A percentile compares a stretch with the other conserved stretches of the same genome.
Evolutionary conservation across 2,113 vertebrate genomes (phyloP).

Genomic region (Heterocephalus glaber): DNA sequence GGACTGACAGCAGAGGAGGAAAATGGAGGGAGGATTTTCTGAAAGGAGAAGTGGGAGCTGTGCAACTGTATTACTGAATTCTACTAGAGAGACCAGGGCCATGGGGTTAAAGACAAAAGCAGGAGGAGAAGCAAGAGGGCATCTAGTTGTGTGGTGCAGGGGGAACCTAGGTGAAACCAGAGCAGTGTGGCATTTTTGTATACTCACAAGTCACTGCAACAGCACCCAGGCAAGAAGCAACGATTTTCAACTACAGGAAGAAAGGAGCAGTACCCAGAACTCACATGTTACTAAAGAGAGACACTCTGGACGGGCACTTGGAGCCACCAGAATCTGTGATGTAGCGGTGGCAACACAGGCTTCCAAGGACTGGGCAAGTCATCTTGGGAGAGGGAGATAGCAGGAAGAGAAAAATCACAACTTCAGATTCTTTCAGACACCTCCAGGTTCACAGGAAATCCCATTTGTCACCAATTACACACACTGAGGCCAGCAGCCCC

Average conservation of each 20-base stretch:
- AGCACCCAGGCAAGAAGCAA: background rate
- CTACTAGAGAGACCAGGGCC: background rate
- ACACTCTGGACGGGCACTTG: too few species aligned
- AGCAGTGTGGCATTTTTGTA: background rate
- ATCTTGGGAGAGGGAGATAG: background rate
- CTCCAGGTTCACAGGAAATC: background rate
- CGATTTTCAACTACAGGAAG: background rate
- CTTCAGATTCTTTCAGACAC: too few species aligned
- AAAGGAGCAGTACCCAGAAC: fast-evolving
- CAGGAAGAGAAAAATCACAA: too few species aligned
- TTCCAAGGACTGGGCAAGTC: fast-evolving
- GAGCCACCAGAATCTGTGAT: background rate
- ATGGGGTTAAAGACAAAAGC: background rate
- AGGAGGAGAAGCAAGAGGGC: background rate
- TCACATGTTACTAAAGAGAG: fast-evolving
- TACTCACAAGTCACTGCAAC: background rate
- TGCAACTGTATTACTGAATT: background rate
- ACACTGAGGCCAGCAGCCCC: background rate
- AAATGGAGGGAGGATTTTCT: background rate
- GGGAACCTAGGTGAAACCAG: fast-evolving
- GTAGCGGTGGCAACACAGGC: background rate
- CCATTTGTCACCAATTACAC: fast-evolving
- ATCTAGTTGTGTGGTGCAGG: fast-evolving
- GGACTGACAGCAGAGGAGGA: background rate
- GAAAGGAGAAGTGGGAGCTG: background rate